These are phyloP conservation scores for Leptinotarsa haldemani DNA, from an alignment of 2,888 invertebrate species.

Conservation along the genomic window DNA sequence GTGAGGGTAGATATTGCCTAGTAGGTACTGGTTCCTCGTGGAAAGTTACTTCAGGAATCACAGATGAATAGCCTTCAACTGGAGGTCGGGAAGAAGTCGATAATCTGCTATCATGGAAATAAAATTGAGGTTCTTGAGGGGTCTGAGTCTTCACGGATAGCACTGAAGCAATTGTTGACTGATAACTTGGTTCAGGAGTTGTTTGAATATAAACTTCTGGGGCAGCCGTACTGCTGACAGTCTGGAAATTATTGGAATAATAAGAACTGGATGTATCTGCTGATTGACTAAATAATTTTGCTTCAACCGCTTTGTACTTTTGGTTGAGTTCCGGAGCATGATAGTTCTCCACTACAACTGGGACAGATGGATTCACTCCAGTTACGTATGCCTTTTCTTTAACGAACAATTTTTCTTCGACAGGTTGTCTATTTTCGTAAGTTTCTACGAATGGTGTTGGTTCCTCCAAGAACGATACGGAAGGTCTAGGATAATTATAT, in stretches of 20 bases:
- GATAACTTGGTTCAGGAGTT: slow-evolving; percentile 62
- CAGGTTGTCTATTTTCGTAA: slow-evolving; percentile 47
- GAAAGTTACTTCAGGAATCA: slow-evolving; percentile 15
- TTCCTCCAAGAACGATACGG: slow-evolving; percentile 60
- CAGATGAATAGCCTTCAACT: slow-evolving; percentile 25
- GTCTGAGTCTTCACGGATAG: slow-evolving; percentile 48
- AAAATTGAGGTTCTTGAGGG: slow-evolving; percentile 47
- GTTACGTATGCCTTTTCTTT: slow-evolving; percentile 60
- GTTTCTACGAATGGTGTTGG: slow-evolving; percentile 46
- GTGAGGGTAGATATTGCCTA: slow-evolving; percentile 27
- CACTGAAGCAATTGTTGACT: slow-evolving; percentile 62
- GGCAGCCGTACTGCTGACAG: slow-evolving; percentile 29
- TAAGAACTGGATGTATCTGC: slow-evolving; percentile 24
- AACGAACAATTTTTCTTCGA: slow-evolving; percentile 59
- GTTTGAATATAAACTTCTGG: slow-evolving; percentile 43
- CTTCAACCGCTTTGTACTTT: slow-evolving; percentile 14
- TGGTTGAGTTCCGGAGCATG: slow-evolving; percentile 29
- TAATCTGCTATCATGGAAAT: slow-evolving; percentile 54
- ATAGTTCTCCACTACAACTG: slow-evolving; percentile 38
- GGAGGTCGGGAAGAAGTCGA: slow-evolving; percentile 41
- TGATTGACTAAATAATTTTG: slow-evolving; percentile 31
- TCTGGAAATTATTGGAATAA: slow-evolving; percentile 22
- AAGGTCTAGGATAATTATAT: slow-evolving; percentile 54
- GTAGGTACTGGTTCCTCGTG: slow-evolving; percentile 28
- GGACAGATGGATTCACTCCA: slow-evolving; percentile 38